Conservation (phyloP, 35 echinoderm and acorn worm species). For the Diadema setosum region DNA sequence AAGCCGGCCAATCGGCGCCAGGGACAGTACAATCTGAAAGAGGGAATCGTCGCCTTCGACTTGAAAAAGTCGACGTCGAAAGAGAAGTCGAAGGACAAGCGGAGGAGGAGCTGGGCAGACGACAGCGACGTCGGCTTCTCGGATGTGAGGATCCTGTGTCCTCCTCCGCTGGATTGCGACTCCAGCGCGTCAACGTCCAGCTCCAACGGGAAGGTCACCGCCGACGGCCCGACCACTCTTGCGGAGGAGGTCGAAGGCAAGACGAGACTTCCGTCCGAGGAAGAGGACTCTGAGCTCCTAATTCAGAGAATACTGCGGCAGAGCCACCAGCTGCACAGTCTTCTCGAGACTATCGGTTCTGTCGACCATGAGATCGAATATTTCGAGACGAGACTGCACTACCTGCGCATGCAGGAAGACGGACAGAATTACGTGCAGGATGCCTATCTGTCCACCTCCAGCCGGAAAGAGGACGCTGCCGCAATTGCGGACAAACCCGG, state of each 20-base stretch:
- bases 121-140: neutral
- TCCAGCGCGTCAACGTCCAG: neutral
- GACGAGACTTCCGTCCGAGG: neutral
- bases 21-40: neutral
- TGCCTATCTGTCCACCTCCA: slow-evolving; percentile 25
- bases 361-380: slow-evolving; percentile 73
- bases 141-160: neutral
- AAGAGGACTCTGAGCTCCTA: neutral
- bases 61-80: neutral
- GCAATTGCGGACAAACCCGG: neutral
- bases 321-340: slow-evolving; percentile 48
- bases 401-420: slow-evolving; percentile 43
- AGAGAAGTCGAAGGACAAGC: slow-evolving; percentile 9
- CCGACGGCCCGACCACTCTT: neutral
- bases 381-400: slow-evolving; percentile 71
- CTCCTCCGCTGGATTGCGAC: neutral
- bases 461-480: slow-evolving; percentile 1
- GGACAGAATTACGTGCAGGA: slow-evolving; percentile 82
- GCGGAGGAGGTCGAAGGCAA: slow-evolving; percentile 19
- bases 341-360: slow-evolving; percentile 39
- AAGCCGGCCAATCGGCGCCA: neutral
- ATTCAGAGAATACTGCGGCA: slow-evolving; percentile 46
- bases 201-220: neutral
- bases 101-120: neutral
- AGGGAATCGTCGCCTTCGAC: neutral